phyloP scores from a whole-genome alignment of 2,797 vertebrate species.

The Dendrocincla fuliginosa region DNA sequence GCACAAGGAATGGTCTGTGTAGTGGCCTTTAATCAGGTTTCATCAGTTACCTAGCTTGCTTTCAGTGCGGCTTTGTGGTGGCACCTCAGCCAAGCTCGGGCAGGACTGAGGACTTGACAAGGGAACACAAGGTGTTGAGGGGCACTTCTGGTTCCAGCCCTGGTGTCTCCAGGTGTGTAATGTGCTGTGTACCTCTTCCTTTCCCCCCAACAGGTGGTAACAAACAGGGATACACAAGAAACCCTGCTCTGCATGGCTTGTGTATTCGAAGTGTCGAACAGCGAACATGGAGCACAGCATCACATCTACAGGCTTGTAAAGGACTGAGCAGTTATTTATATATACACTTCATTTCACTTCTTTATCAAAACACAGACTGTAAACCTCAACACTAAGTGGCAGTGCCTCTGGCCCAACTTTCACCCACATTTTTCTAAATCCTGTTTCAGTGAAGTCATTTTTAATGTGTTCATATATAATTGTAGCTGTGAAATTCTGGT shows the following conservation, averaged over 20 bases:
- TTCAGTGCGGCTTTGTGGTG: neutral
- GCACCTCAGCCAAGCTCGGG: neutral
- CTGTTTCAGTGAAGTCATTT: slow-evolving; percentile 87
- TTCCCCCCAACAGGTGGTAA: slow-evolving; percentile 87
- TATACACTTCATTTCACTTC: slow-evolving; percentile 74
- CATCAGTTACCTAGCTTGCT: neutral
- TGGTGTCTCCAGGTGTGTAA: neutral
- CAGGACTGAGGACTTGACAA: neutral
- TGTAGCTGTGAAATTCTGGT: slow-evolving; percentile 96
- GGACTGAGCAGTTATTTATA: slow-evolving; percentile 90
- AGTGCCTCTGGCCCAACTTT: slow-evolving; percentile 91
- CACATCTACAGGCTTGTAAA: slow-evolving; percentile 99
- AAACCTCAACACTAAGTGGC: slow-evolving; percentile 91
- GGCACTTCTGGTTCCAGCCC: neutral
- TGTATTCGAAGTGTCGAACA: slow-evolving; percentile 99
- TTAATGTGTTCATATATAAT: slow-evolving; percentile 90
- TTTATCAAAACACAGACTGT: slow-evolving; percentile 86
- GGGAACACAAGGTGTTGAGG: fast-evolving
- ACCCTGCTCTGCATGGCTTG: slow-evolving; percentile 99
- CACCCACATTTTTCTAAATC: slow-evolving; percentile 85
- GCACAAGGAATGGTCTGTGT: neutral
- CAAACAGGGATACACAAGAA: slow-evolving; percentile 98
- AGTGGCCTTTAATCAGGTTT: neutral
- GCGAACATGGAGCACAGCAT: slow-evolving; percentile 98
- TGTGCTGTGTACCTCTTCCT: neutral